These are phyloP conservation scores for Eilema caniola DNA, from an alignment of 2,888 invertebrate genomes.

Conservation along the genomic window DNA sequence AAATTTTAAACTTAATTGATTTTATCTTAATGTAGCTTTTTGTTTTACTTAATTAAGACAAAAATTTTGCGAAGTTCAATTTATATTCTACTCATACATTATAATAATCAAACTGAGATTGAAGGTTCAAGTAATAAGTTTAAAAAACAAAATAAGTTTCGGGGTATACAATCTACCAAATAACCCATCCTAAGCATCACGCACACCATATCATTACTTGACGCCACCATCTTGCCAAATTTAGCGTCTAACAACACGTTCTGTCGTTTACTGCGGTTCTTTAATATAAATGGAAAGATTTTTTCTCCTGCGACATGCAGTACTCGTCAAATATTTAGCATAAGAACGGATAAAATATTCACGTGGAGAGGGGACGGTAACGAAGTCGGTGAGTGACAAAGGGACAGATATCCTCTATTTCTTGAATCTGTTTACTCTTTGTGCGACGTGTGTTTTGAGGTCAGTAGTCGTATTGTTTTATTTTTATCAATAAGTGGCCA, in stretches of 20 bases:
- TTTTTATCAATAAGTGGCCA: not conserved
- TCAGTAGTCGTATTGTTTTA: conserved; percentile 14
- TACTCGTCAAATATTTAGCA: conserved; percentile 39
- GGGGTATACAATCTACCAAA: not conserved
- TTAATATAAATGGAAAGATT: conserved; percentile 20
- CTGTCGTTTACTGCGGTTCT: conserved; percentile 7
- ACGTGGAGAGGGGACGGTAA: conserved; percentile 34
- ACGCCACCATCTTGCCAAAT: not conserved
- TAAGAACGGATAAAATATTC: conserved; percentile 51
- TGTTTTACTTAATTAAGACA: no score
- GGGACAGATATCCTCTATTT: conserved; percentile 42
- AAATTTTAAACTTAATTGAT: no score
- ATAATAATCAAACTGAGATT: conserved; percentile 4
- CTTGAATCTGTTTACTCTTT: conserved; percentile 48
- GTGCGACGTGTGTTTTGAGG: conserved; percentile 19
- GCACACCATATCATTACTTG: conserved; percentile 10
- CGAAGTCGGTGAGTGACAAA: conserved; percentile 55
- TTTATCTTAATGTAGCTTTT: no score
- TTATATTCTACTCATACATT: not conserved
- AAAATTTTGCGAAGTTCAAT: not conserved
- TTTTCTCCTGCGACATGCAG: conserved; percentile 13
- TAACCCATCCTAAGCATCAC: not conserved
- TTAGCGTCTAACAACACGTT: conserved; percentile 9
- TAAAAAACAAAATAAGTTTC: no score
- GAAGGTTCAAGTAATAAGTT: not conserved